Evolutionary conservation across 2,888 invertebrate species (phyloP), one percentile per base, ranked within the genome.

Genomic region (Tiliacea aurago): DNA sequence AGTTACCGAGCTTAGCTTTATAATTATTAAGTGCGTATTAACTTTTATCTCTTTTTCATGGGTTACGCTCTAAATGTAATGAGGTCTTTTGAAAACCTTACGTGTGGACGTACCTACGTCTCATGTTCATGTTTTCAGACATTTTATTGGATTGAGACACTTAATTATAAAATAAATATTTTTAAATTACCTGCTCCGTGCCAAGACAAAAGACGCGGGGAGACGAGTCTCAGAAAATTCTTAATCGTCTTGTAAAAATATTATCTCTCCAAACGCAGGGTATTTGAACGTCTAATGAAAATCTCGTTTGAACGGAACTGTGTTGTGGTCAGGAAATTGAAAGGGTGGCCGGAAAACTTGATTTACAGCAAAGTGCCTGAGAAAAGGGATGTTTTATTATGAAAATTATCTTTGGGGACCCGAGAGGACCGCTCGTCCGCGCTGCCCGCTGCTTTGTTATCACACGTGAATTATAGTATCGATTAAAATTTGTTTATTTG

Each of bases 351-450:
- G 93, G 94, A 92, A 94, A 94, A 94, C 93, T 93, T 94, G 94
- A 94, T 94, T 94, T 94, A 95, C 93, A 93, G 91, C 92, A 91
- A 94, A 92, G 91, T 93, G 91, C 90, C 91, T 90, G 89, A 92
- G 93, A 93, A 94, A 93, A 93, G 94, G 94, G 94, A 93, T 94
- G 93, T 93, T 94, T 93, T 94, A 94, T 93, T 93, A 93, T 94
- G 92, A 94, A 94, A 94, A 94, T 94, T 94, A 94, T 94, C 93
- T 91, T 88, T 84, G 90, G 89, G 89, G 85, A 88, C 87, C 88
- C 86, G 87, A 85, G 82, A 77, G 89, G 86, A 73, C 83, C 86
- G 82, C 81, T 84, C 84, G 87, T 88, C 86, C 85, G 84, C 83
- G 85, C 87, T 85, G 87, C 85, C 86, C 80, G 61, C 87, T 86